Evolutionary conservation across 2,888 invertebrate species (phyloP), one percentile per base, ranked within the genome.

Genomic region (Drosophila picticornis): DNA sequence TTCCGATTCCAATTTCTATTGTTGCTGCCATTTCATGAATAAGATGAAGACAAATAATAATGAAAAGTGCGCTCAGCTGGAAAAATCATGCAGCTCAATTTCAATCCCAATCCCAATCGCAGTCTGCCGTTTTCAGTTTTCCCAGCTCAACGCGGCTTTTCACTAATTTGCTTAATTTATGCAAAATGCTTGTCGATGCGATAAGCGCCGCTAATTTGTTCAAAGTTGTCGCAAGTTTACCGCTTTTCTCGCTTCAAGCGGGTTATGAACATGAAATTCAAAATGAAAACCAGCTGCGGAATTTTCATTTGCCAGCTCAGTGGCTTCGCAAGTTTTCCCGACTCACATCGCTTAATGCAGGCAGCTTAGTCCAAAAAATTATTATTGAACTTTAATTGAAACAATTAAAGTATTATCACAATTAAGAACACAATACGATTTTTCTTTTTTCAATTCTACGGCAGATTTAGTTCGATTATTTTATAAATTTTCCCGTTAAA

Each of bases 111-210:
- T 38, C 9, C 34, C 36, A 31, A 40, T 25, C 38, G 58, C 80
- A 61, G 57, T 59, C 60, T 72, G 57, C 69, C n/a, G 34, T 27
- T 55, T 62, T 68, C 80, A 60, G 4, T 59, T 77, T 77, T 71
- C 46, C 78, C 62, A 43, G 48, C 58, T 61, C 62, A 57, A 53
- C 62, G 40, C 65, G 72, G 84, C 79, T 87, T 82, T 88, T 60
- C 68, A 50, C 61, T 78, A 88, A 90, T 88, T 91, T 84, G 83
- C 83, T 91, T 90, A 91, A 88, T 91, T 88, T 88, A 88, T 90
- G 87, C 91, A 91, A 91, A 87, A 88, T 88, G 89, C 84, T 87
- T 70, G 76, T 70, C 43, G 72, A 46, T 72, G 68, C 82, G 90
- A 86, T 86, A 86, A 86, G 88, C 85, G 77, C 68, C 79, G 78